Evolutionary conservation across 2,888 invertebrate species (phyloP), one percentile per base, ranked within the genome.

Genomic region (Lagria hirta): DNA sequence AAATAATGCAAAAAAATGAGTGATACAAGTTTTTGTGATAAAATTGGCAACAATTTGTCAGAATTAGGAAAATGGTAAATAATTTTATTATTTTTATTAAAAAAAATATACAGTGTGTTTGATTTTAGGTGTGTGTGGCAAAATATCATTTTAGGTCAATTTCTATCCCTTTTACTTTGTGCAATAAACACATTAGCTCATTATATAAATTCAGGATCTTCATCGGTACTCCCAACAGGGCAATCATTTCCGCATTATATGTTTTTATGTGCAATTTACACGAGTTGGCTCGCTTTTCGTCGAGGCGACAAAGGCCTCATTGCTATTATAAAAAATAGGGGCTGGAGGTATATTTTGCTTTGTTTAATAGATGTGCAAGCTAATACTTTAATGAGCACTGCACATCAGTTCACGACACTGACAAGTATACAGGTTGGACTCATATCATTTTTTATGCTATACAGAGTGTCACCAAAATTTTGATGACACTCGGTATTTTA

Each of bases 351-450:
- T 59, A 72, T 88, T 47, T 71, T 90, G 51, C 77, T 91, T 7
- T 87, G 89, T 16, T 70, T 83, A 32, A 77, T 89, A 47, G 91
- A 92, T 65, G 90, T 92, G n/a, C 88, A 90, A 72, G 90, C 90
- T 3, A 86, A 87, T 65, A 91, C 85, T 69, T 73, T 91, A 48
- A 77, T 91, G 47, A 86, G 89, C 8, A 81, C 84, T 65, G 88
- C 91, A 1, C 91, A 90, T 71, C 80, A 81, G 58, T 84, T 79
- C 64, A 86, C 86, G 5, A 84, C 82, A 48, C 73, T 86, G 40
- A 83, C 83, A 26, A 84, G 83, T 62, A 81, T 84, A 53, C 84
- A 85, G 79, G 84, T 84, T 61, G 42, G 62, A 26, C 24, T 23
- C 32, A n/a, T n/a, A n/a, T n/a, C n/a, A n/a, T n/a, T n/a, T n/a